Percentiles rank a stretch among this genome's conserved stretches.
Evolutionary conservation across 2,888 invertebrate species (phyloP).

Genomic region (Heteromyza rotundicornis): DNA sequence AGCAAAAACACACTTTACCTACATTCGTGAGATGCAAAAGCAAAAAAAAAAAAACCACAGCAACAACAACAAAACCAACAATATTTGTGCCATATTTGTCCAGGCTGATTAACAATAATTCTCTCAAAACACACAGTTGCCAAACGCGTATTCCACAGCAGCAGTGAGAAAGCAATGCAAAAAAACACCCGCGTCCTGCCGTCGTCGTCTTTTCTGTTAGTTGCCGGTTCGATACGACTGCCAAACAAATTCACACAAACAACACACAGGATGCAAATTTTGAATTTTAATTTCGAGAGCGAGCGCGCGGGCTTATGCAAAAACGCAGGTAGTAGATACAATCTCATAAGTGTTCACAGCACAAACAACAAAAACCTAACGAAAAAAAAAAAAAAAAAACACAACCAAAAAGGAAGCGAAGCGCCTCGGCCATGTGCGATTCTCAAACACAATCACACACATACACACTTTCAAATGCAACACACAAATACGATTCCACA

Average conservation of each 20-base stretch:
- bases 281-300: not conserved
- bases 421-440: constrained; percentile 1
- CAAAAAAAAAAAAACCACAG: not conserved
- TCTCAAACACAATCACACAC: not conserved
- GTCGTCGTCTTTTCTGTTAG: no score
- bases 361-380: not conserved
- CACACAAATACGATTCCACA: not conserved
- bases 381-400: not conserved
- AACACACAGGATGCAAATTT: not conserved
- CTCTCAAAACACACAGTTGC: not conserved
- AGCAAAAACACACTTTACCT: constrained; percentile 11
- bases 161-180: no score
- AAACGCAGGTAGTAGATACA: constrained; percentile 4
- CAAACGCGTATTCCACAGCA: no score
- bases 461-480: not conserved
- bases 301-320: not conserved
- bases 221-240: not conserved
- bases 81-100: not conserved
- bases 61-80: not conserved
- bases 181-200: constrained; percentile 1
- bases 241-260: not conserved
- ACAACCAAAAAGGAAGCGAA: not conserved
- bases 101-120: not conserved
- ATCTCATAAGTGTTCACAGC: constrained; percentile 4
- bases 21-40: constrained; percentile 8